These are phyloP conservation scores for Priocnemis perturbator DNA, from an alignment of 2,888 invertebrate genomes.

Conservation along the genomic window DNA sequence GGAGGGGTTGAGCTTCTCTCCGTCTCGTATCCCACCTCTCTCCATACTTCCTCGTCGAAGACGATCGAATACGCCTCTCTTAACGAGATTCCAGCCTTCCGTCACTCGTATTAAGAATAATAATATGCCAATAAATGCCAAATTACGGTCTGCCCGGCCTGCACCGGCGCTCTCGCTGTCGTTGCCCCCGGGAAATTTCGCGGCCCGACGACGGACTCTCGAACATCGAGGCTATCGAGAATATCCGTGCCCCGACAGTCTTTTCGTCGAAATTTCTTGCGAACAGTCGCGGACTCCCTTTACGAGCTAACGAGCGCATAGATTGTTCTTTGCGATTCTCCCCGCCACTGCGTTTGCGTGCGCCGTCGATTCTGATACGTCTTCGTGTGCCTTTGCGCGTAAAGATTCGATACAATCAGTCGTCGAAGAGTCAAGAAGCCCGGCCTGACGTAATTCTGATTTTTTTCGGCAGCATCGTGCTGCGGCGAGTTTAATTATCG, in stretches of 20 bases:
- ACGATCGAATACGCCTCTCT: slow-evolving; percentile 71
- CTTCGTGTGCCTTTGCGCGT: neutral
- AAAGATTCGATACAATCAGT: neutral
- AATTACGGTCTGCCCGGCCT: slow-evolving; percentile 64
- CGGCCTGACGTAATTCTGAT: too few relatives aligned
- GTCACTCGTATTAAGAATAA: slow-evolving; percentile 73
- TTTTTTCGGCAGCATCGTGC: too few relatives aligned
- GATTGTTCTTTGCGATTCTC: neutral
- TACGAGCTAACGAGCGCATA: neutral
- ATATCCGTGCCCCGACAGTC: too few relatives aligned
- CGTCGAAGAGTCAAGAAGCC: too few relatives aligned
- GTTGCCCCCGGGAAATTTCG: slow-evolving; percentile 45
- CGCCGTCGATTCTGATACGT: neutral
- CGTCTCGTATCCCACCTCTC: neutral
- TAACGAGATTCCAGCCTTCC: slow-evolving; percentile 74
- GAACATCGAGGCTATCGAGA: too few relatives aligned
- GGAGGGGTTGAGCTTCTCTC: slow-evolving; percentile 37
- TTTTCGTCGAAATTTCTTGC: neutral
- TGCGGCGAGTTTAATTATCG: too few relatives aligned
- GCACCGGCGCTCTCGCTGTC: neutral
- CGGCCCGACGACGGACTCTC: neutral
- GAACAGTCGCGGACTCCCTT: too few relatives aligned
- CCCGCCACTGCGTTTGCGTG: neutral
- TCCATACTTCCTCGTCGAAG: slow-evolving; percentile 11
- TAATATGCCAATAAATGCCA: slow-evolving; percentile 72